Evolutionary conservation across 2,113 vertebrate species (phyloP).

Genomic region (Maccullochella peelii): DNA sequence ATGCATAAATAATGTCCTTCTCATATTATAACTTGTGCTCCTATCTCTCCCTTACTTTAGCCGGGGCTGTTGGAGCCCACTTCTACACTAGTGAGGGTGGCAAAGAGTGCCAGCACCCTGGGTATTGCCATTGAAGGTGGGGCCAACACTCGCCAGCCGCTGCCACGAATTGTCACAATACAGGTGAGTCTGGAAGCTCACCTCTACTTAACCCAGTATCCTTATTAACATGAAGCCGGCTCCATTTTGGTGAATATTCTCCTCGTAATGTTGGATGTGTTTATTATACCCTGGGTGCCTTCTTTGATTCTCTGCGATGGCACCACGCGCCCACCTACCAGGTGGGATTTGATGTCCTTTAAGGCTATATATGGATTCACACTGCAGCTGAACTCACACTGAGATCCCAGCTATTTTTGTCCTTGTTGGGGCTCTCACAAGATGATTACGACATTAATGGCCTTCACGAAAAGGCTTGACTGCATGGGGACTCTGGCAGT

Average conservation of each 20-base stretch:
- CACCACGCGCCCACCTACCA: background rate
- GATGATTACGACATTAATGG: constrained; percentile 36
- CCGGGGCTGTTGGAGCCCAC: constrained; percentile 95
- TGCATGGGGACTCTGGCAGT: constrained; percentile 6
- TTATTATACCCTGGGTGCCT: background rate
- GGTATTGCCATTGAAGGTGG: constrained; percentile 98
- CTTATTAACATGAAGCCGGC: background rate
- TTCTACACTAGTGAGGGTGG: constrained; percentile 90
- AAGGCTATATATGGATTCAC: constrained; percentile 27
- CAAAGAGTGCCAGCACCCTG: constrained; percentile 92
- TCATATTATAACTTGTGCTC: background rate
- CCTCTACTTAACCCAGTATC: background rate
- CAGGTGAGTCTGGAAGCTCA: constrained; percentile 85
- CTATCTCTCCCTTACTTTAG: constrained; percentile 74
- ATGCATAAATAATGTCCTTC: background rate
- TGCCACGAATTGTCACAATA: constrained; percentile 97
- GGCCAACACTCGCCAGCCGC: constrained; percentile 95
- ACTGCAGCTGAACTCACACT: constrained; percentile 47
- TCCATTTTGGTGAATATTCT: constrained; percentile 1
- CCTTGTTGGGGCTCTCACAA: background rate
- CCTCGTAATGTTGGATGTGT: background rate
- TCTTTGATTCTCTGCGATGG: background rate
- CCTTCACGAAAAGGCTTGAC: constrained; percentile 14
- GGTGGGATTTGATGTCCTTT: constrained; percentile 38
- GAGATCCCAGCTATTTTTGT: constrained; percentile 41